Conservation (phyloP, 2,888 invertebrate genomes). For the Melitaea athalia region DNA sequence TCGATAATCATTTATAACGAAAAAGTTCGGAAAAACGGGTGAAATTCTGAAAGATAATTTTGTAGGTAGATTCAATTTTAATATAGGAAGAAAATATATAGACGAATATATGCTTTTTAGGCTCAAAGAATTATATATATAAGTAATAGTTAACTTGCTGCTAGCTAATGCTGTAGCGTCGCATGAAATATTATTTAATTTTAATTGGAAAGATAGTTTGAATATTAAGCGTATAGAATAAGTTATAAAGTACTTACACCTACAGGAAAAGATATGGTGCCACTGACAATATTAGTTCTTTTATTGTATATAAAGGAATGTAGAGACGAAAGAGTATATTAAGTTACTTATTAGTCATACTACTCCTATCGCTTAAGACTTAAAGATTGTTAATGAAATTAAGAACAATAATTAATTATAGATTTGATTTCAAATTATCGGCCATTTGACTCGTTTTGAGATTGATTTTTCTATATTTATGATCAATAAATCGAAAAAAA, state of each 20-base stretch:
- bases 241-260: constrained; percentile 34
- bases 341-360: constrained; percentile 30
- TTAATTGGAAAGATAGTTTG: background rate
- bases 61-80: constrained; percentile 5
- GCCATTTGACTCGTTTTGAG: constrained; percentile 26
- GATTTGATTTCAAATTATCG: constrained; percentile 44
- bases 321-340: constrained; percentile 25
- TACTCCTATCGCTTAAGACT: constrained; percentile 34
- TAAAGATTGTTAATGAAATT: constrained; percentile 18
- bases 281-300: constrained; percentile 75
- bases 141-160: background rate
- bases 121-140: constrained; percentile 8
- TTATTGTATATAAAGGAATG: constrained; percentile 39
- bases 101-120: background rate
- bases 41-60: background rate
- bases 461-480: constrained; percentile 12
- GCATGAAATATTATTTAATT: constrained; percentile 5
- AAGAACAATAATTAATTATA: constrained; percentile 35
- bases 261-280: constrained; percentile 59
- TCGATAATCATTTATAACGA: background rate
- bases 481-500: background rate
- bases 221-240: constrained; percentile 20
- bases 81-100: background rate
- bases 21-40: constrained; percentile 32
- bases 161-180: background rate